These are phyloP conservation scores for Isurus oxyrinchus DNA, from an alignment of 2,113 vertebrate species.

Conservation along the genomic window DNA sequence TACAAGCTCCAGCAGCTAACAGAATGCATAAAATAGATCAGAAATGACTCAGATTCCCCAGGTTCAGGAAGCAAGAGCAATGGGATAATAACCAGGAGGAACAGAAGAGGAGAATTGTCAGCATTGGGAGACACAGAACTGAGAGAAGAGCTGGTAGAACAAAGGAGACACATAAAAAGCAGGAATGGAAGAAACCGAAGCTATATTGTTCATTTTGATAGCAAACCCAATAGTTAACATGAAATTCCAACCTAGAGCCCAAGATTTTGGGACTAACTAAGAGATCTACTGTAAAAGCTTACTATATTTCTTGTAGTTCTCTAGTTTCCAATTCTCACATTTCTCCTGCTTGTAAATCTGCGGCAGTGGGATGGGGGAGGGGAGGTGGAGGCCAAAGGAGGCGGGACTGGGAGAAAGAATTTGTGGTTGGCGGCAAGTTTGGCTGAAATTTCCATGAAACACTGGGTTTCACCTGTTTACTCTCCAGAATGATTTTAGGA, in stretches of 20 bases:
- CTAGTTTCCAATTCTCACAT: background rate
- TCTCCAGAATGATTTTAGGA: background rate
- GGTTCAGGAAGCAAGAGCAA: background rate
- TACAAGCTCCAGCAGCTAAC: background rate
- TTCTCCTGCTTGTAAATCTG: background rate
- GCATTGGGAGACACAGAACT: background rate
- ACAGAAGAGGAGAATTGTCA: background rate
- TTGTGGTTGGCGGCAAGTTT: background rate
- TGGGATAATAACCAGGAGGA: background rate
- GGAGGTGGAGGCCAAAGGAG: background rate
- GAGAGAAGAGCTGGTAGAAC: background rate
- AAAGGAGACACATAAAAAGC: background rate
- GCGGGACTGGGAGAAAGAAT: background rate
- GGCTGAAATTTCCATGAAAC: background rate
- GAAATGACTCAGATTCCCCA: background rate
- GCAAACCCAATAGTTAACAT: background rate
- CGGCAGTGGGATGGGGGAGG: background rate
- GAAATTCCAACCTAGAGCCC: background rate
- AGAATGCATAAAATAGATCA: background rate
- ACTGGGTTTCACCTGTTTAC: background rate
- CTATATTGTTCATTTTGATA: background rate
- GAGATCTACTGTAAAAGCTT: background rate
- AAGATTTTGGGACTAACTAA: background rate
- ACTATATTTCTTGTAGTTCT: background rate
- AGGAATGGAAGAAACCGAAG: background rate